Evolutionary conservation across 1,140 invertebrate genomes (phyloP), one percentile per base, ranked within the genome.

Genomic region (Calephelis virginiensis): DNA sequence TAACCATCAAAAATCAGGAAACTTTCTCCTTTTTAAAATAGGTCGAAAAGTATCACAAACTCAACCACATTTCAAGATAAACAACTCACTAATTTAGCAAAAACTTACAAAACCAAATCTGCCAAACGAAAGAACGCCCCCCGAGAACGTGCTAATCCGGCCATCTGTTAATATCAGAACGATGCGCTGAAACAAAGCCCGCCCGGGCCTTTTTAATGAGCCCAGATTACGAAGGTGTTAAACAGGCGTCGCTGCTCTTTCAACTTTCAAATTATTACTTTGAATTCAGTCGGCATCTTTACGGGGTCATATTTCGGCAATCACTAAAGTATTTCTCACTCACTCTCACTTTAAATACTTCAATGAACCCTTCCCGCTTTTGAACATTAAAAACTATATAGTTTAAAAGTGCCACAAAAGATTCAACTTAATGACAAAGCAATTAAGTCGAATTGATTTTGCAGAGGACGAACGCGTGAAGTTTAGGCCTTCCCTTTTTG

Each of bases 221-320:
- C 79, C 77, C 80, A 88, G 88, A 90, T 90, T 90, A 90, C 89
- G 88, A 86, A 90, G 88, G 88, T 90, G 88, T 88, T 90, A 90
- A 90, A 86, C 81, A 80, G 74, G 77, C 77, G 76, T 73, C 83
- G 84, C 80, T 71, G 79, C 82, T 86, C 87, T 89, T 90, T 89
- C 83, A 87, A 90, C 86, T 88, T 77, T 79, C 84, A 85, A 89
- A 89, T 89, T 90, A 90, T 89, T 80, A 83, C 80, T 86, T 82
- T 80, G 77, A 81, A 73, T 71, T 68, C 61, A 74, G 73, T 73
- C 74, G 80, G 73, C 78, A 76, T 68, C 85, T 86, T 86, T 81
- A 81, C 77, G 83, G 81, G 83, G 85, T 90, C 86, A 87, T 77
- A 87, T 89, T 90, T 90, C 88, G 86, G 88, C 85, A 86, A 85